Conservation (phyloP, 92 coral and sea anemone species). For the Porites cylindrica region DNA sequence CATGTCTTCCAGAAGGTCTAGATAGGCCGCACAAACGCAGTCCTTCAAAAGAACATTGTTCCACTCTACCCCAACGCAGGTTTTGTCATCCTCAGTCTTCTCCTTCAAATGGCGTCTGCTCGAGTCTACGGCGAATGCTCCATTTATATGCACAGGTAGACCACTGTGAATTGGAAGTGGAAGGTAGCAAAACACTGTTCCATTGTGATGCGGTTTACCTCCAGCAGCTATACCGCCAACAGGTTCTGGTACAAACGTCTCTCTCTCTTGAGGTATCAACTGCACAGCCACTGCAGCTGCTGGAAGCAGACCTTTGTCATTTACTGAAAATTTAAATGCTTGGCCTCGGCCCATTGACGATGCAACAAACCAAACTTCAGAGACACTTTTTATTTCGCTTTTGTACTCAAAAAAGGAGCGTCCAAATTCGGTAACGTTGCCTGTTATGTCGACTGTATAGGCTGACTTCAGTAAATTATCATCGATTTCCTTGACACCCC, state of each 20-base stretch:
- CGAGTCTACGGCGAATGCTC: conserved; percentile 81
- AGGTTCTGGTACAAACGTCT: conserved; percentile 26
- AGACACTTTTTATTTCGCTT: not conserved
- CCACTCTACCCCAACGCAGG: conserved; percentile 71
- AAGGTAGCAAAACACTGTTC: conserved; percentile 83
- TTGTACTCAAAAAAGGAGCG: conserved; percentile 3
- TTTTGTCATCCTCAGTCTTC: conserved; percentile 78
- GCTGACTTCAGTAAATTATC: conserved; percentile 51
- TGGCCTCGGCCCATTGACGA: conserved; percentile 77
- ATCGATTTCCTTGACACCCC: not conserved
- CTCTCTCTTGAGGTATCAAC: not conserved
- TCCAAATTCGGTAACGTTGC: conserved; percentile 50
- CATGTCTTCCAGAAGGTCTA: conserved; percentile 67
- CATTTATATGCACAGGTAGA: conserved; percentile 84
- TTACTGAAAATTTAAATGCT: conserved; percentile 55
- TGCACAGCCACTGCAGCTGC: conserved; percentile 87
- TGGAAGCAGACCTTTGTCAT: conserved; percentile 71
- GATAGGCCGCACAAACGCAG: conserved; percentile 68
- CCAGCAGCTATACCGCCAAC: not conserved
- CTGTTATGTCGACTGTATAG: conserved; percentile 29
- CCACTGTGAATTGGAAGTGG: conserved; percentile 93
- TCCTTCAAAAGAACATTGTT: conserved; percentile 67
- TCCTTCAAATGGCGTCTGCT: conserved; percentile 79
- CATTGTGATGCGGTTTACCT: conserved; percentile 4
- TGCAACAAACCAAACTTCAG: conserved; percentile 76